A percentile compares a stretch with the other conserved stretches of the same genome.
These are phyloP conservation scores for Helicoverpa armigera DNA, from an alignment of 1,140 invertebrate species.

Conservation along the genomic window DNA sequence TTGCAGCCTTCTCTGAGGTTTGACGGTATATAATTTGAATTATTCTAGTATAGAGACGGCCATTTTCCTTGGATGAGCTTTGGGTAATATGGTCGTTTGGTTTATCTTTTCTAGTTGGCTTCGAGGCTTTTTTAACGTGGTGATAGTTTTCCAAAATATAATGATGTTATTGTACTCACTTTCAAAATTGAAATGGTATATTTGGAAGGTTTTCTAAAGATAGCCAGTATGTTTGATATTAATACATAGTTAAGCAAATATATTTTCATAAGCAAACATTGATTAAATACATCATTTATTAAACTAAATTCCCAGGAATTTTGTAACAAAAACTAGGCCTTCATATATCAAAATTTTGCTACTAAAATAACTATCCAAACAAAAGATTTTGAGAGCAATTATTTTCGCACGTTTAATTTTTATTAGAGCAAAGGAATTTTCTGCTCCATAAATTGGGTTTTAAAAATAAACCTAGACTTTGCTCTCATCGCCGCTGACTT, in stretches of 20 bases:
- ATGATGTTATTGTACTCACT: no score
- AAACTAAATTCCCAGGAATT: background rate
- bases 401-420: slow-evolving; percentile 33
- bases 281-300: no score
- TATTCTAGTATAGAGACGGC: slow-evolving; percentile 52
- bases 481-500: slow-evolving; percentile 18
- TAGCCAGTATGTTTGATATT: no score
- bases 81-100: slow-evolving; percentile 23
- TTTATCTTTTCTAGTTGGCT: slow-evolving; percentile 46
- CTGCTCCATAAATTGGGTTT: slow-evolving; percentile 24
- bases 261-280: no score
- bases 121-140: background rate
- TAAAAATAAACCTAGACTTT: slow-evolving; percentile 27
- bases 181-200: no score
- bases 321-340: background rate
- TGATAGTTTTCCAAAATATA: no score
- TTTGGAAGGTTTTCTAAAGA: no score
- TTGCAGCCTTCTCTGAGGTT: slow-evolving; percentile 60
- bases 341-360: background rate
- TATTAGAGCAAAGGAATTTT: slow-evolving; percentile 25
- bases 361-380: slow-evolving; percentile 11
- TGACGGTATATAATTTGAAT: slow-evolving; percentile 57
- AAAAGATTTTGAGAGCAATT: slow-evolving; percentile 27
- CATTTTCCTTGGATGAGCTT: slow-evolving; percentile 45
- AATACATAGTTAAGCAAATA: no score